These are phyloP conservation scores for Helostoma temminkii DNA, from an alignment of 2,797 vertebrate species.

Conservation along the genomic window DNA sequence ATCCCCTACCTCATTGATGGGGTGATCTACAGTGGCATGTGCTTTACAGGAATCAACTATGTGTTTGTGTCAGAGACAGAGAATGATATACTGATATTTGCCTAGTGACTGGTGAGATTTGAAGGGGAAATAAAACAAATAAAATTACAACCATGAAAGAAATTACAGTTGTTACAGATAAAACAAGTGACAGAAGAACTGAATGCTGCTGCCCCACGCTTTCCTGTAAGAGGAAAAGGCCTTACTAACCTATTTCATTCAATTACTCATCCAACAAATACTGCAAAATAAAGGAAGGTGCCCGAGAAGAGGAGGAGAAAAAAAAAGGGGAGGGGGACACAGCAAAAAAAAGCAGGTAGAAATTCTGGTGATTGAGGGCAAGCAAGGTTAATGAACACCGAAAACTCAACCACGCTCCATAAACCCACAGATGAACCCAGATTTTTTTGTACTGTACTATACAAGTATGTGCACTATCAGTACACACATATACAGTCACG, in stretches of 20 bases:
- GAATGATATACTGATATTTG: too few species aligned
- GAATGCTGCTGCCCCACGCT: constrained; percentile 26
- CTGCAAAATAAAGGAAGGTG: constrained; percentile 30
- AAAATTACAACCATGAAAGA: background rate
- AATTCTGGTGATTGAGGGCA: constrained; percentile 54
- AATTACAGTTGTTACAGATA: constrained; percentile 19
- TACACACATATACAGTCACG: constrained; percentile 11
- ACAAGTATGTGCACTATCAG: constrained; percentile 31
- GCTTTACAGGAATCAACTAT: constrained; percentile 22
- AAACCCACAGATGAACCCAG: constrained; percentile 54
- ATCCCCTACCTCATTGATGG: constrained; percentile 59
- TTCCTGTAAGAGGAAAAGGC: constrained; percentile 56
- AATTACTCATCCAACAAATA: constrained; percentile 62
- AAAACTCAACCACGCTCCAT: constrained; percentile 67
- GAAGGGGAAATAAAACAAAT: background rate
- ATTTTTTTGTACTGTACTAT: constrained; percentile 18
- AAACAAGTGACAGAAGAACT: constrained; percentile 34
- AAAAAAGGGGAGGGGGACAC: background rate
- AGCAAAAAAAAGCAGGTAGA: constrained; percentile 41
- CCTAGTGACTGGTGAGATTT: too few species aligned
- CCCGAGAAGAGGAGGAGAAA: background rate
- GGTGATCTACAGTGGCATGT: constrained; percentile 34
- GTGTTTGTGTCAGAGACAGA: too few species aligned
- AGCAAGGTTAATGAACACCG: constrained; percentile 75
- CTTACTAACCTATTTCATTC: constrained; percentile 65